phyloP scores from a whole-genome alignment of 2,113 vertebrate genomes.

The Campylomormyrus tamandua region DNA sequence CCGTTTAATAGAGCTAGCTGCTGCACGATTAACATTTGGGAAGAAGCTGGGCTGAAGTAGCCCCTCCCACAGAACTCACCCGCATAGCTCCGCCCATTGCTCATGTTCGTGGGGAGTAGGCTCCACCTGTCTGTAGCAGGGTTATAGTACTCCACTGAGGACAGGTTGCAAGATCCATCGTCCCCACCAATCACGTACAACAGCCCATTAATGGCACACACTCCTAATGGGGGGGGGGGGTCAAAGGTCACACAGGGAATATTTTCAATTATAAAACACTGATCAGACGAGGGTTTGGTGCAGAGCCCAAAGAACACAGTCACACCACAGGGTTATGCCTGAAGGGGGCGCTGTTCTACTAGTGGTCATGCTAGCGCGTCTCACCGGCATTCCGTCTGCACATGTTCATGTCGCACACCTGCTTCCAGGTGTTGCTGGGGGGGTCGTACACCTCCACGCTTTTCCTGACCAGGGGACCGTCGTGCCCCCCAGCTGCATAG shows the following conservation, averaged over 20 bases:
- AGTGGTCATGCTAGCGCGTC: neutral
- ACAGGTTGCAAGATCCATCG: slow-evolving; percentile 89
- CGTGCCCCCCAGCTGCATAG: slow-evolving; percentile 85
- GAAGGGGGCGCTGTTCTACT: neutral
- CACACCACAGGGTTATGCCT: neutral
- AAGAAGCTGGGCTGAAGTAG: slow-evolving; percentile 35
- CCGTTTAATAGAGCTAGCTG: neutral
- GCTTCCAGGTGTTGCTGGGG: slow-evolving; percentile 79
- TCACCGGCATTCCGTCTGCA: slow-evolving; percentile 90
- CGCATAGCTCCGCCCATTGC: slow-evolving; percentile 90
- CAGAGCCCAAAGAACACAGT: neutral
- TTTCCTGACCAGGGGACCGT: slow-evolving; percentile 91
- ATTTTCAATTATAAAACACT: neutral
- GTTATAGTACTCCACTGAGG: slow-evolving; percentile 91
- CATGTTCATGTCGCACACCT: slow-evolving; percentile 97
- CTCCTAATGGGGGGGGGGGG: slow-evolving; percentile 55
- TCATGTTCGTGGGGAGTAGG: slow-evolving; percentile 88
- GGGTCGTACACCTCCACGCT: slow-evolving; percentile 90
- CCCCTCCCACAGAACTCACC: slow-evolving; percentile 65
- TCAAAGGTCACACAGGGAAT: neutral
- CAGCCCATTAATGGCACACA: slow-evolving; percentile 86
- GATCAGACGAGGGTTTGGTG: neutral
- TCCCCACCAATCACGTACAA: slow-evolving; percentile 93
- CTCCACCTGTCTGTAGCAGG: slow-evolving; percentile 87
- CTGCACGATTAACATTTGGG: neutral